phyloP scores from a whole-genome alignment of 2,113 vertebrate genomes.

The Syngnathus typhle region DNA sequence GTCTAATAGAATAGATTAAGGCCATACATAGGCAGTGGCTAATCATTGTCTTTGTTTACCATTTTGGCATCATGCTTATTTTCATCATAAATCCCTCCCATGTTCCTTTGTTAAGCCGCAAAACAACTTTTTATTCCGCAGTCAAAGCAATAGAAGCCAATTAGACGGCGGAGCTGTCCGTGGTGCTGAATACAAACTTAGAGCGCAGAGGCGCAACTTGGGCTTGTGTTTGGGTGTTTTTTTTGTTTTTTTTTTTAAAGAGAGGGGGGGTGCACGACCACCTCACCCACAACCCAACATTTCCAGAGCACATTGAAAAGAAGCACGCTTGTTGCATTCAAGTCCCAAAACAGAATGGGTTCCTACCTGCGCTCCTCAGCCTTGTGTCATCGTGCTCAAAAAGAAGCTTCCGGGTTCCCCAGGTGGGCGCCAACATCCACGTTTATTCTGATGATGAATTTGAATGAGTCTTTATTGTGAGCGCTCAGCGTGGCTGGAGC shows the following conservation, averaged over 20 bases:
- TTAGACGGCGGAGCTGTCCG: neutral
- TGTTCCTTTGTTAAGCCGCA: neutral
- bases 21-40: neutral
- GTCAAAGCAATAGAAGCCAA: neutral
- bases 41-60: neutral
- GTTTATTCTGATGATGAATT: neutral
- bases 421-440: neutral
- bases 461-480: neutral
- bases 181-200: slow-evolving; percentile 9
- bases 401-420: slow-evolving; percentile 2
- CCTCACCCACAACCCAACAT: neutral
- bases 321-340: slow-evolving; percentile 1
- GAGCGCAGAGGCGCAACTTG: neutral
- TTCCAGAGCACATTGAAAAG: neutral
- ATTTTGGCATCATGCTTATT: neutral
- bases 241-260: neutral
- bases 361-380: neutral
- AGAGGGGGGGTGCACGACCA: neutral
- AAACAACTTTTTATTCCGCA: neutral
- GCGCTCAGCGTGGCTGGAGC: neutral
- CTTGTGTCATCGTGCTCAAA: neutral
- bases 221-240: neutral
- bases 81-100: neutral
- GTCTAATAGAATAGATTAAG: slow-evolving; percentile 8
- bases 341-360: neutral